These are phyloP conservation scores for Hypotaenidia okinawae DNA, from an alignment of 2,797 vertebrate species.

Conservation along the genomic window DNA sequence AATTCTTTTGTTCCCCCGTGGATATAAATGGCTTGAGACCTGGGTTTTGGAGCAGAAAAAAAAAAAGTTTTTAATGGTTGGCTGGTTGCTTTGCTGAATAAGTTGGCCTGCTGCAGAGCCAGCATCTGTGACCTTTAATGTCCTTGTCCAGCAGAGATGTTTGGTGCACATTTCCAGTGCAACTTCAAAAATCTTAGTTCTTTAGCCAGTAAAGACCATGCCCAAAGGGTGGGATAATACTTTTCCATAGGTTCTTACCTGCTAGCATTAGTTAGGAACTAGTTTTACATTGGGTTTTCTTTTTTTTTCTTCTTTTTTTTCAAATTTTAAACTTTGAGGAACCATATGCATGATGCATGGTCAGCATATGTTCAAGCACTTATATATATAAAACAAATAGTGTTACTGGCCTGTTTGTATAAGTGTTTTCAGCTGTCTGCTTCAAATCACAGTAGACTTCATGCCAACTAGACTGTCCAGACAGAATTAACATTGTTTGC, in stretches of 20 bases:
- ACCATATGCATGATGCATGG: background rate
- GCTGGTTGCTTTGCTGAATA: conserved; percentile 37
- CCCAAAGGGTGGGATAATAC: background rate
- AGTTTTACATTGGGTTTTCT: background rate
- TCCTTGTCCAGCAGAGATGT: conserved; percentile 43
- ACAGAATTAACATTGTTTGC: background rate
- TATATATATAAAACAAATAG: background rate
- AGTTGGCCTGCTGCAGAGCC: conserved; percentile 58
- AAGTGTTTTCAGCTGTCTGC: background rate
- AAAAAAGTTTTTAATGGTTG: conserved; percentile 14
- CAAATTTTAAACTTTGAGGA: background rate
- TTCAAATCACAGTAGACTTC: background rate
- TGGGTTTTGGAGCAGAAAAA: background rate
- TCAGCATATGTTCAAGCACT: background rate
- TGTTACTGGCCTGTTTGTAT: background rate
- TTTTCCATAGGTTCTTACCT: background rate
- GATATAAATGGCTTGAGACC: background rate
- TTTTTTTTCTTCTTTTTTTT: background rate
- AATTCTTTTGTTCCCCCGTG: background rate
- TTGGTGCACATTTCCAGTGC: background rate
- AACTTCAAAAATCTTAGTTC: background rate
- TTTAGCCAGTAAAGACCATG: background rate
- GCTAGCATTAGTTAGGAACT: background rate
- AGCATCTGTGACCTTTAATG: conserved; percentile 45
- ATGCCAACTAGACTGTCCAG: background rate